Evolutionary conservation across 2,113 vertebrate species (phyloP), one percentile per base, ranked within the genome.

Genomic region (Ophthalmolycus amberensis): DNA sequence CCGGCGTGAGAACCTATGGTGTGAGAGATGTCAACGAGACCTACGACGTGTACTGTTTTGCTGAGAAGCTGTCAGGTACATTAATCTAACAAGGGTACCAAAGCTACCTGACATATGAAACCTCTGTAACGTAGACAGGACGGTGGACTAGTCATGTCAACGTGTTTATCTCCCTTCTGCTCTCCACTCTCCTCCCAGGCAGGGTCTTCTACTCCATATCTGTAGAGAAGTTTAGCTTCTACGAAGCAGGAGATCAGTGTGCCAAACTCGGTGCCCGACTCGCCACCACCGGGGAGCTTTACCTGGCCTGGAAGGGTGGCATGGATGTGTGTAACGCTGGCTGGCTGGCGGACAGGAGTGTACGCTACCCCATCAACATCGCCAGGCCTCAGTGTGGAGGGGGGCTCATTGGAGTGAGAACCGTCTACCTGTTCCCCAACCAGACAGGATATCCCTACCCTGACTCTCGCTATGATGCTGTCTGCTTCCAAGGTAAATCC

Each of bases 31-130:
- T 95, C 84, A 97, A 98, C 5, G 98, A 99, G 94, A 99, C 97
- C 22, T 99, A 98, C 0, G 98, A 99, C 5, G 98, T 99, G 74
- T 99, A 99, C 93, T 99, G 98, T 82, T 99, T 98, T 46, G 97
- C 97, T n/a, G 96, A 99, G 86, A 96, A 98, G 86, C 96, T 99
- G 95, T 91, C 96, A 94, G 98, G 98, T 99, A 95, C 8, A 9
- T 16, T 71, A 9, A 29, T 42, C 14, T 15, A 20, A 67, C 25
- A 58, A 27, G 15, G 7, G 22, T 12, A 7, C 20, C 40, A 48
- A 69, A 44, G 22, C 29, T 20, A 38, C 32, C 44, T 44, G n/a
- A 76, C 14, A 34, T 20, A 8, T 32, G 9, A 79, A 59, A 71
- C 6, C 3, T 72, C 14, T 46, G 1, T 11, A 12, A 11, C 46